Evolutionary conservation across 1,140 invertebrate genomes (phyloP).

Genomic region (Telenomus remus): DNA sequence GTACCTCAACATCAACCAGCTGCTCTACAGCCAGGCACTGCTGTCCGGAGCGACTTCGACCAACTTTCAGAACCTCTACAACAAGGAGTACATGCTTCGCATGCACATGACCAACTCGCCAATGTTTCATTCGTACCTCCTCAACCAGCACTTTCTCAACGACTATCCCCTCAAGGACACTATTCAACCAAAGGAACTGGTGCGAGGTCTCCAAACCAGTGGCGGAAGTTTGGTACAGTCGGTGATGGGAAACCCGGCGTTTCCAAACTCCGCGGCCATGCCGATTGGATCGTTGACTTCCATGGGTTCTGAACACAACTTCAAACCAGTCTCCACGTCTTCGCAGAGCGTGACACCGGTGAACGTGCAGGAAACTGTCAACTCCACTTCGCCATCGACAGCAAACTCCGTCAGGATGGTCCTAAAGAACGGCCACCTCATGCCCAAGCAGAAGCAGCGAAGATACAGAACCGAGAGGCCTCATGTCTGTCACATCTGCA

Average conservation of each 20-base stretch:
- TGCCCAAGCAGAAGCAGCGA: constrained; percentile 93
- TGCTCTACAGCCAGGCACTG: constrained; percentile 77
- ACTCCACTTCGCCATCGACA: constrained; percentile 49
- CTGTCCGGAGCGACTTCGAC: constrained; percentile 62
- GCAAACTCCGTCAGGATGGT: constrained; percentile 89
- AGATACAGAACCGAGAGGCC: constrained; percentile 93
- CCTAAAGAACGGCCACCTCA: constrained; percentile 90
- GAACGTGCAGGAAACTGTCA: constrained; percentile 58
- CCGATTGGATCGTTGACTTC: constrained; percentile 17
- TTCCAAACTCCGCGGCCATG: constrained; percentile 47
- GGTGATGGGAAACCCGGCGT: constrained; percentile 60
- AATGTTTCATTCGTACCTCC: constrained; percentile 77
- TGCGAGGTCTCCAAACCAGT: constrained; percentile 81
- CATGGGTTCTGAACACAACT: constrained; percentile 34
- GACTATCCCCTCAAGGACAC: constrained; percentile 79
- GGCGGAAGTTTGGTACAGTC: constrained; percentile 80
- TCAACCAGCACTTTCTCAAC: constrained; percentile 77
- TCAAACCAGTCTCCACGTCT: constrained; percentile 8
- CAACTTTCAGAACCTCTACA: constrained; percentile 75
- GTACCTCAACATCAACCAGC: constrained; percentile 50
- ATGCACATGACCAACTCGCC: constrained; percentile 74
- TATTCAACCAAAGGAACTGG: constrained; percentile 80
- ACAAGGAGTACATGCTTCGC: constrained; percentile 72
- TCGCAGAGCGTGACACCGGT: constrained; percentile 19
- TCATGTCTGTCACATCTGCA: constrained; percentile 91